Evolutionary conservation across 2,888 invertebrate species (phyloP).

Genomic region (Resseliella maxima): DNA sequence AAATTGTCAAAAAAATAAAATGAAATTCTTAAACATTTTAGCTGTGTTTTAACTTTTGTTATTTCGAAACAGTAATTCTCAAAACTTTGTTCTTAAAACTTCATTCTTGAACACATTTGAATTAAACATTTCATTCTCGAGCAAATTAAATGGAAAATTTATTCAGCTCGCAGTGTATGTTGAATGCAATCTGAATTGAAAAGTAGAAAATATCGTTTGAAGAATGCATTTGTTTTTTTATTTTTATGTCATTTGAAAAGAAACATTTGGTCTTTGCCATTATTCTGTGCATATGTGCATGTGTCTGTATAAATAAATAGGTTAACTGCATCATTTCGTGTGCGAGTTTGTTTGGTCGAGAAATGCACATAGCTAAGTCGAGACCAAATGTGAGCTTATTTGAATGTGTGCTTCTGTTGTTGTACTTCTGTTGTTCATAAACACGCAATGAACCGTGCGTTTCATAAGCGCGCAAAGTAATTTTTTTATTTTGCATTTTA

Average conservation of each 20-base stretch:
- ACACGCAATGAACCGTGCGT: neutral
- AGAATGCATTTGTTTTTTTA: neutral
- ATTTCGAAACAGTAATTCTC: too few relatives aligned
- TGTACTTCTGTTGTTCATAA: neutral
- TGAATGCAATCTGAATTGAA: neutral
- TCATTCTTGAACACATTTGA: too few relatives aligned
- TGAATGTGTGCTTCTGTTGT: neutral
- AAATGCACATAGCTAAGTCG: neutral
- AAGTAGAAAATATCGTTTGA: neutral
- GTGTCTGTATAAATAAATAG: neutral
- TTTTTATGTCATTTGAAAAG: neutral
- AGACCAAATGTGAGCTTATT: slow-evolving; percentile 4
- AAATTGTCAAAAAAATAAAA: too few relatives aligned
- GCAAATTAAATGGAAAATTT: too few relatives aligned
- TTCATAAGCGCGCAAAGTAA: neutral
- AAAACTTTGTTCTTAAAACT: too few relatives aligned
- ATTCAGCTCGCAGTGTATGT: too few relatives aligned
- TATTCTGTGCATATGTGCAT: neutral
- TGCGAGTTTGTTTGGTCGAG: neutral
- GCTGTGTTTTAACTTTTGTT: too few relatives aligned
- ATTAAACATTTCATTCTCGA: too few relatives aligned
- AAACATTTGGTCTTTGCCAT: neutral
- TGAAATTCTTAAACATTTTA: too few relatives aligned
- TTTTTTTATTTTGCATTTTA: neutral
- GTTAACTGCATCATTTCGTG: neutral